Evolutionary conservation across 2,797 vertebrate species (phyloP), one percentile per base, ranked within the genome.

Genomic region (Kryptopterus vitreolus): DNA sequence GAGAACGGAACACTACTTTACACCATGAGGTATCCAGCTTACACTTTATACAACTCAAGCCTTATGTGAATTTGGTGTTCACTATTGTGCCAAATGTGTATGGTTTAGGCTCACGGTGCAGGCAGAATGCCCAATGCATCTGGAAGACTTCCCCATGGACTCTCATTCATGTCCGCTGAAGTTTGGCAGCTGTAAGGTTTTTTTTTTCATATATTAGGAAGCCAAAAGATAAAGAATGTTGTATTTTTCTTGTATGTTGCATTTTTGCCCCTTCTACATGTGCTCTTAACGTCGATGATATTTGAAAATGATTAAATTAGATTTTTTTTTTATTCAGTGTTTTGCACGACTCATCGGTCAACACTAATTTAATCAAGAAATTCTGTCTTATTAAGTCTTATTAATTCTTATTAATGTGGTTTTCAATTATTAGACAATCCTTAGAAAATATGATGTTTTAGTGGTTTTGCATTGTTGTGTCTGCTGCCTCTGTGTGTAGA

Each of bases 91-190:
- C 6, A 59, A 24, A 55, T 76, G 31, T 83, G 38, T 81, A 6
- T 85, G 38, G 24, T n/a, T 5, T 84, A 98, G 96, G 89, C 92
- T 97, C 81, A 97, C 97, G 3, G 96, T 98, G 85, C 96, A 97
- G 88, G 96, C 96, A 58, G 96, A 98, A 91, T 98, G 96, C 84
- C 96, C 96, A 76, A 98, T 98, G 96, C 96, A 98, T 83, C 93
- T 98, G 83, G 96, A 98, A 85, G 96, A 98, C 86, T 98, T 98
- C 86, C 96, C 96, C 29, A 98, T 98, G 96, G 97, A 98, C 89
- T 96, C 95, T 24, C 97, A 98, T 88, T 96, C 96, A 0, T 98
- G 97, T 88, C 97, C 96, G 48, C 90, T 98, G 81, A 97, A 98
- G 92, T 98, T 98, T 92, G 97, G 96, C 90, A 98, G 97, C 92